Conservation (phyloP, 2,888 invertebrate species). For the Chrysina gloriosa region DNA sequence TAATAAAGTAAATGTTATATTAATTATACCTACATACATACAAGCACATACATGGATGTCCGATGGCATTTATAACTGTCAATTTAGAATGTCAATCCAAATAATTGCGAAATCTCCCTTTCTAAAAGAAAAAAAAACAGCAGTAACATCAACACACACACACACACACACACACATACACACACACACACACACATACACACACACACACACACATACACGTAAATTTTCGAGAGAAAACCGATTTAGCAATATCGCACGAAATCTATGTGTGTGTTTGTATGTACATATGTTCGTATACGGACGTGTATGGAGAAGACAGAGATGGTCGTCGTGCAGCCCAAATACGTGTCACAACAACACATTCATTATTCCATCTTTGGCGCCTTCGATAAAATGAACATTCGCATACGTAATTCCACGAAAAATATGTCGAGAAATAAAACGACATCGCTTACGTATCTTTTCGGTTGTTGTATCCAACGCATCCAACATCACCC, state of each 20-base stretch:
- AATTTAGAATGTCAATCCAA: conserved; percentile 5
- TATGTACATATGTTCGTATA: background rate
- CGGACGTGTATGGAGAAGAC: background rate
- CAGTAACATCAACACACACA: background rate
- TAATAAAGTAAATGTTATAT: no score
- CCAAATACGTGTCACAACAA: conserved; percentile 20
- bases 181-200: no score
- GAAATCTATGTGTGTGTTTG: background rate
- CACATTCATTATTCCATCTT: conserved; percentile 19
- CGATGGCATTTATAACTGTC: background rate
- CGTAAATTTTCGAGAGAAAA: background rate
- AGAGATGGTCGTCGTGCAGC: background rate
- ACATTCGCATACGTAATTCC: background rate
- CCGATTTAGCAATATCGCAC: background rate
- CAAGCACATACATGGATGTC: no score
- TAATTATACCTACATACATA: no score
- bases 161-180: no score
- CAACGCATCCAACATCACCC: background rate
- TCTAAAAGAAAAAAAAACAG: background rate
- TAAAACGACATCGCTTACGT: background rate
- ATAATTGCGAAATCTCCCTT: background rate
- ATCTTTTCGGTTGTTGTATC: background rate
- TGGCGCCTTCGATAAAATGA: conserved; percentile 16
- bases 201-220: no score
- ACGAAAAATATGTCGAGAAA: conserved; percentile 23